Conservation (phyloP, 1,140 invertebrate species). For the Sinonovacula constricta region DNA sequence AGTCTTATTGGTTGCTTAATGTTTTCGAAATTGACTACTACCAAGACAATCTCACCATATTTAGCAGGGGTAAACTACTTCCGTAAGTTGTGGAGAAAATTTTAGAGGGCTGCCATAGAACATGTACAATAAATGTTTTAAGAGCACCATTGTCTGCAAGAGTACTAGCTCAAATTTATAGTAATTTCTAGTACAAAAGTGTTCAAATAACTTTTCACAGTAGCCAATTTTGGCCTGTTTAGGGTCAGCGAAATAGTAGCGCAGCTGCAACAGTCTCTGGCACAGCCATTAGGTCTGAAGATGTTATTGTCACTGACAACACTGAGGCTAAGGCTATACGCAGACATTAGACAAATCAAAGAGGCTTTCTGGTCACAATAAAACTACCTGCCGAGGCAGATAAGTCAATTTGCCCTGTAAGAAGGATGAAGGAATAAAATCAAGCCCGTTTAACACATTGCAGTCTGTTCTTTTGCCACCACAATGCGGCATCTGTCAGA, state of each 20-base stretch:
- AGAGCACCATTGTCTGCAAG: no score
- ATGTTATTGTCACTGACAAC: background rate
- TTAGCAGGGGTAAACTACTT: no score
- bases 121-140: background rate
- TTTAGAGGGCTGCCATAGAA: background rate
- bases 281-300: no score
- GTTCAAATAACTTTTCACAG: background rate
- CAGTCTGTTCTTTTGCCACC: no score
- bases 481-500: background rate
- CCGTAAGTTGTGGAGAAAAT: background rate
- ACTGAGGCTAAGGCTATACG: background rate
- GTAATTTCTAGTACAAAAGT: background rate
- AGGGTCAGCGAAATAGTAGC: no score
- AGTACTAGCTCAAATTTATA: background rate
- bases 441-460: background rate
- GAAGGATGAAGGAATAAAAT: background rate
- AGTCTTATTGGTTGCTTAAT: conserved; percentile 8
- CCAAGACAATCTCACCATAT: conserved; percentile 1
- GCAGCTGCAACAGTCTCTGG: no score
- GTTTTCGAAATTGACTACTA: background rate
- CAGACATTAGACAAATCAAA: background rate
- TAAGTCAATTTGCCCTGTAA: conserved; percentile 3
- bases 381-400: background rate
- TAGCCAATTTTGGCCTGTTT: conserved; percentile 16
- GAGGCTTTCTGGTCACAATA: background rate